Conservation (phyloP, 2,797 vertebrate species). For the Hemibagrus guttatus region DNA sequence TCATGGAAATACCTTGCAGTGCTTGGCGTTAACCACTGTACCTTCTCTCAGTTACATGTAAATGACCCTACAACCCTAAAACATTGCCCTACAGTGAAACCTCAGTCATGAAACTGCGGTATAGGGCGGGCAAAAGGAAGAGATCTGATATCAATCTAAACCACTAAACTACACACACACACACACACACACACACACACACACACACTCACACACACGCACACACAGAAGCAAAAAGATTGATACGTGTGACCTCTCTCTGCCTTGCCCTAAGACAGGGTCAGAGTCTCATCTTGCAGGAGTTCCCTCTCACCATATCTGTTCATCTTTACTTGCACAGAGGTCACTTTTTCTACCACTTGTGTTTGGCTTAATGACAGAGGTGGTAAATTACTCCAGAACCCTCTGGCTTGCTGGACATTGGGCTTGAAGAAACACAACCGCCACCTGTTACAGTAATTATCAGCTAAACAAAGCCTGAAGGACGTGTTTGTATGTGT, state of each 20-base stretch:
- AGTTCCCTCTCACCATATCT: conserved; percentile 62
- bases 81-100: conserved; percentile 26
- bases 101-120: conserved; percentile 31
- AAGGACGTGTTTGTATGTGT: conserved; percentile 15
- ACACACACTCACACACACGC: conserved; percentile 22
- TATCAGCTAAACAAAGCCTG: conserved; percentile 66
- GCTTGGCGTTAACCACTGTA: conserved; percentile 26
- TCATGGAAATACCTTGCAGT: neutral
- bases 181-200: conserved; percentile 23
- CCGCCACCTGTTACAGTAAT: conserved; percentile 75
- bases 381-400: conserved; percentile 27
- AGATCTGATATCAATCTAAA: conserved; percentile 47
- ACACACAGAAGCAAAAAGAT: conserved; percentile 20
- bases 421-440: conserved; percentile 48
- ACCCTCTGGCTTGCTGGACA: conserved; percentile 20
- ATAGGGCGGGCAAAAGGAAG: conserved; percentile 44
- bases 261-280: conserved; percentile 27
- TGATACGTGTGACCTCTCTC: conserved; percentile 41
- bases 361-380: conserved; percentile 70
- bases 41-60: conserved; percentile 38
- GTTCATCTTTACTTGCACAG: conserved; percentile 68
- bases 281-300: conserved; percentile 66
- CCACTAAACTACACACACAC: conserved; percentile 30
- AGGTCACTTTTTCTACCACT: conserved; percentile 53
- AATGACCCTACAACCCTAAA: conserved; percentile 43